phyloP scores from a whole-genome alignment of 2,113 vertebrate species.

The Propithecus coquereli region DNA sequence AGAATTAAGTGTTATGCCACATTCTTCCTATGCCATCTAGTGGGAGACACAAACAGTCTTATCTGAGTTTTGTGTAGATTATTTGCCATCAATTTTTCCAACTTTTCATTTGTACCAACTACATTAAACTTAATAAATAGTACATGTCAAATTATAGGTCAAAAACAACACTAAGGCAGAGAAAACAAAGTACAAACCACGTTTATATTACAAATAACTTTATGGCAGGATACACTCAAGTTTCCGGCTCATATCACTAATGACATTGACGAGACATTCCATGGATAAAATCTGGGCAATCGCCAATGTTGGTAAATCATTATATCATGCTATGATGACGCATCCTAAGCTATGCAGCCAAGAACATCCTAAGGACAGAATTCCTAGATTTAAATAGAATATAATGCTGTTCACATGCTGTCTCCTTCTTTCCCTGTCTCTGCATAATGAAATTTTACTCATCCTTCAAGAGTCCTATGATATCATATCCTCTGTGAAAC shows the following conservation, averaged over 20 bases:
- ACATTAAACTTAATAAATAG: not conserved
- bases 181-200: not conserved
- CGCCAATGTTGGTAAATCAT: not conserved
- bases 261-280: not conserved
- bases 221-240: not conserved
- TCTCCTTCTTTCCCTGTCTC: not conserved
- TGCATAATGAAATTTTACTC: not conserved
- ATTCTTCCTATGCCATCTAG: constrained; percentile 50
- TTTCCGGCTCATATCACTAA: not conserved
- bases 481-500: not conserved
- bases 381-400: not conserved
- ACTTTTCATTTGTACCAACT: not conserved
- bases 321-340: not conserved
- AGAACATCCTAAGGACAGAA: not conserved
- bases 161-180: constrained; percentile 11
- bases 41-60: constrained; percentile 32
- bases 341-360: not conserved
- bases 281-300: not conserved
- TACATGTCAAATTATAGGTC: not conserved
- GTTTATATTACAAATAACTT: not conserved
- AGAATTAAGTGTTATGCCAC: not conserved
- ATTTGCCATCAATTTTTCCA: not conserved
- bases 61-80: not conserved
- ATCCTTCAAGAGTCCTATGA: not conserved
- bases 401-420: not conserved